A percentile compares a stretch with the other conserved stretches of the same genome.
Evolutionary conservation across 2,888 invertebrate genomes (phyloP).

Genomic region (Timema cristinae): DNA sequence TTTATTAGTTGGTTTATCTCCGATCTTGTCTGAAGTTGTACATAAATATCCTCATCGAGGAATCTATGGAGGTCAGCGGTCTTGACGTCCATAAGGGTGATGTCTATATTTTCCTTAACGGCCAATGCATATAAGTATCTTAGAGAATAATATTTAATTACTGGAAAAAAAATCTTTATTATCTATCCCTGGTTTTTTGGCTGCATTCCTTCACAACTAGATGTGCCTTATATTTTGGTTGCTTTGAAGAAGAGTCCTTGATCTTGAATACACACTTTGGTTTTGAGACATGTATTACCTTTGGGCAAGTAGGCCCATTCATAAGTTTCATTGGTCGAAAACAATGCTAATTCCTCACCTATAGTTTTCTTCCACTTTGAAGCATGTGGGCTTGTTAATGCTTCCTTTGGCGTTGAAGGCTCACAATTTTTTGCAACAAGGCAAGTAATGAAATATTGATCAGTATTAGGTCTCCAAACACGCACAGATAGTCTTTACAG

Average conservation of each 20-base stretch:
- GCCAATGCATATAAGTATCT: not conserved
- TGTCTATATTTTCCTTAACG: not conserved
- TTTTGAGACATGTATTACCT: not conserved
- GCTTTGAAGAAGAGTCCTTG: not conserved
- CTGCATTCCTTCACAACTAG: too few relatives aligned
- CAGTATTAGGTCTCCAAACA: not conserved
- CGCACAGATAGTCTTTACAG: not conserved
- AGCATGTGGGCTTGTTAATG: not conserved
- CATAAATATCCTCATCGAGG: not conserved
- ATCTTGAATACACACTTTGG: not conserved
- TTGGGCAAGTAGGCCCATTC: not conserved
- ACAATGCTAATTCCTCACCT: not conserved
- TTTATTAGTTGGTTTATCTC: too few relatives aligned
- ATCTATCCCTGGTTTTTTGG: too few relatives aligned
- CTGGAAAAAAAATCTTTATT: not conserved
- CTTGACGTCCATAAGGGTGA: not conserved
- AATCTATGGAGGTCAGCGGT: not conserved
- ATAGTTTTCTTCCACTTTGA: not conserved
- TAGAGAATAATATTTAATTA: not conserved
- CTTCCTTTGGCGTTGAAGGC: not conserved
- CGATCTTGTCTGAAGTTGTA: not conserved
- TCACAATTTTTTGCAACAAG: not conserved
- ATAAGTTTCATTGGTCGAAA: not conserved
- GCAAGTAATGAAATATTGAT: not conserved
- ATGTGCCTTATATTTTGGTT: not conserved